These are phyloP conservation scores for Dasypogon diadema DNA, from an alignment of 2,888 invertebrate species.

Conservation along the genomic window DNA sequence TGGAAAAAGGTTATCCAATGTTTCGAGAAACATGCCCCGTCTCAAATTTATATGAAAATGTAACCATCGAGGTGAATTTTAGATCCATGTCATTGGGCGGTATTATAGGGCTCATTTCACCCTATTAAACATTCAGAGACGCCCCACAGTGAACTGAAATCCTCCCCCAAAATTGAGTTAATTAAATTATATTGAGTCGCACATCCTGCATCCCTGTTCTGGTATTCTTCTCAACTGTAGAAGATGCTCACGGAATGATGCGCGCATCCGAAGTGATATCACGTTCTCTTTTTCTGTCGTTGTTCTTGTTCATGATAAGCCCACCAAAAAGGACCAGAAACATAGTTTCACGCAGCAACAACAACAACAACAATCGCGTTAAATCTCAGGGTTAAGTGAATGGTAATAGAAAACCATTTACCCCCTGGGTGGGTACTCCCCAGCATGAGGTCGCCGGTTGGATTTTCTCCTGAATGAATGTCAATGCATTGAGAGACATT, in stretches of 20 bases:
- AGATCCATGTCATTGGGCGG: conserved; percentile 21
- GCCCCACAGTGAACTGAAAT: conserved; percentile 30
- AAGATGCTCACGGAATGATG: background rate
- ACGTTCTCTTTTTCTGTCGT: conserved; percentile 13
- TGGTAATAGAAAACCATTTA: conserved; percentile 56
- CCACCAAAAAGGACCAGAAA: background rate
- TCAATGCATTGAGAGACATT: conserved; percentile 51
- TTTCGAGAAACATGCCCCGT: no score
- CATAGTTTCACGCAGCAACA: conserved; percentile 12
- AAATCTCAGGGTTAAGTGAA: conserved; percentile 44
- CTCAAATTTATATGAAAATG: conserved; percentile 36
- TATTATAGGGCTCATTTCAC: background rate
- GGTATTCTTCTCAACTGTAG: background rate
- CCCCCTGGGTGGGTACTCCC: conserved; percentile 57
- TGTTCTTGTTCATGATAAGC: background rate
- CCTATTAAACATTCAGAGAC: conserved; percentile 30
- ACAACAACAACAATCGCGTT: background rate
- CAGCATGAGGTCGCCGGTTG: conserved; percentile 55
- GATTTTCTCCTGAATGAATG: conserved; percentile 25
- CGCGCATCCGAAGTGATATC: conserved; percentile 18
- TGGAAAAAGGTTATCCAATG: no score
- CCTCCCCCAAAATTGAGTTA: conserved; percentile 45
- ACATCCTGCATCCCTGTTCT: conserved; percentile 11
- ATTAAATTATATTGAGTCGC: conserved; percentile 45
- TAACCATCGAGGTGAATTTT: conserved; percentile 8